Percentiles rank a stretch among this genome's conserved stretches.
These are phyloP conservation scores for Iguana delicatissima DNA, from an alignment of 2,797 vertebrate genomes.

Conservation along the genomic window DNA sequence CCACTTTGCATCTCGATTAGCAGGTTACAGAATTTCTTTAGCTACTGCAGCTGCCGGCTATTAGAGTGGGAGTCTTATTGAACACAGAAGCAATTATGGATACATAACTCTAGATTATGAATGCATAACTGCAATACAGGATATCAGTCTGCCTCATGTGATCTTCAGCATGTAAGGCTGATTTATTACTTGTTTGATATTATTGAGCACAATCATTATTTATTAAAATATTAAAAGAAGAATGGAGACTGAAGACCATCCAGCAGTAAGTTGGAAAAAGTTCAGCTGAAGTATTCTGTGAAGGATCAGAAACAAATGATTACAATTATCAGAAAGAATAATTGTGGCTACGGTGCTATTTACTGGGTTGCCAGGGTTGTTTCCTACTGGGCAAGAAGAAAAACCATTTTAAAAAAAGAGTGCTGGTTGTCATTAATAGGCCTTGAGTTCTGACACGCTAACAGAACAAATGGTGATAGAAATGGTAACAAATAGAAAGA, in stretches of 20 bases:
- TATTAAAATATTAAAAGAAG: neutral
- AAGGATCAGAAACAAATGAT: neutral
- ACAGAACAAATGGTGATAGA: slow-evolving; percentile 33
- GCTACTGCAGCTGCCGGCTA: no score
- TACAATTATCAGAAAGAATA: neutral
- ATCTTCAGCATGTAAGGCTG: neutral
- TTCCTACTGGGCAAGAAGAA: neutral
- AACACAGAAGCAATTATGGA: no score
- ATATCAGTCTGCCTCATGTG: neutral
- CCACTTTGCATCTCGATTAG: no score
- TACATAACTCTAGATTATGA: no score
- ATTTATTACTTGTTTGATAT: slow-evolving; percentile 5
- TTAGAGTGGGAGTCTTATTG: no score
- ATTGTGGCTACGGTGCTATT: no score
- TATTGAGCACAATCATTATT: neutral
- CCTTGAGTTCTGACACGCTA: neutral
- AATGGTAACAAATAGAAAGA: slow-evolving; percentile 30
- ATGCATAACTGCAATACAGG: no score
- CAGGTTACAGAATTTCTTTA: no score
- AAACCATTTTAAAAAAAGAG: neutral
- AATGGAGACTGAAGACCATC: neutral
- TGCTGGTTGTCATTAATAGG: slow-evolving; percentile 11
- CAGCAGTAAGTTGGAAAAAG: neutral
- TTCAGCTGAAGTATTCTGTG: neutral
- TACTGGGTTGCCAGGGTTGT: neutral